Conservation (phyloP, 2,888 invertebrate genomes). For the Alloplasta piceator region DNA sequence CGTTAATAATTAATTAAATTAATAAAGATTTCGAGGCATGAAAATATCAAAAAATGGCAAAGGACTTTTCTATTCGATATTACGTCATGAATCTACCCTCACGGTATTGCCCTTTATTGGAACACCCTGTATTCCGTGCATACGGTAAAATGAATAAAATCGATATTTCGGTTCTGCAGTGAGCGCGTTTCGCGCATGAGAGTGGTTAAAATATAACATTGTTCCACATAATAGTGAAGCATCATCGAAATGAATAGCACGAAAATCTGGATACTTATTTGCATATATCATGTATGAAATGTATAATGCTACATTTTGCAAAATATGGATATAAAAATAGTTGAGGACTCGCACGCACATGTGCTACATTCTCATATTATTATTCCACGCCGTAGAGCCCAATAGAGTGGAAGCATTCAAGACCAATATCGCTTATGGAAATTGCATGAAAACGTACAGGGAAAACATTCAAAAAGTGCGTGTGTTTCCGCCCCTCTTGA, state of each 20-base stretch:
- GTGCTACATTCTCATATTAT: slow-evolving; percentile 17
- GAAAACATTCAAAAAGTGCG: slow-evolving; percentile 28
- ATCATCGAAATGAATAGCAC: slow-evolving; percentile 17
- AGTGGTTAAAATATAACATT: slow-evolving; percentile 3
- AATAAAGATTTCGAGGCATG: too few species aligned
- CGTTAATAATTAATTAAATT: too few species aligned
- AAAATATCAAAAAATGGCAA: too few species aligned
- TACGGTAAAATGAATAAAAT: slow-evolving; percentile 11
- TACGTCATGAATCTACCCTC: too few species aligned
- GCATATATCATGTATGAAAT: slow-evolving; percentile 3
- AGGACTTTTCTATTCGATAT: too few species aligned
- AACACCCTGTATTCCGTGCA: too few species aligned
- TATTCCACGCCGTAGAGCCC: slow-evolving; percentile 2
- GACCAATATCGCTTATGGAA: slow-evolving; percentile 37
- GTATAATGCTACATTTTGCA: neutral
- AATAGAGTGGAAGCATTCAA: too few species aligned
- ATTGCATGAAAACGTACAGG: slow-evolving; percentile 11
- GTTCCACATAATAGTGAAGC: slow-evolving; percentile 2
- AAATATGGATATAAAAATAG: slow-evolving; percentile 25
- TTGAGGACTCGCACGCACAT: neutral
- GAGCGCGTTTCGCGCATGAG: neutral
- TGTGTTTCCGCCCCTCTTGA: neutral
- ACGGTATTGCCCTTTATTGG: too few species aligned
- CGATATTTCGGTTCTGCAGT: neutral
- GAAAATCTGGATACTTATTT: neutral